Evolutionary conservation across 2,113 vertebrate species (phyloP).

Genomic region (Lagenorhynchus albirostris): DNA sequence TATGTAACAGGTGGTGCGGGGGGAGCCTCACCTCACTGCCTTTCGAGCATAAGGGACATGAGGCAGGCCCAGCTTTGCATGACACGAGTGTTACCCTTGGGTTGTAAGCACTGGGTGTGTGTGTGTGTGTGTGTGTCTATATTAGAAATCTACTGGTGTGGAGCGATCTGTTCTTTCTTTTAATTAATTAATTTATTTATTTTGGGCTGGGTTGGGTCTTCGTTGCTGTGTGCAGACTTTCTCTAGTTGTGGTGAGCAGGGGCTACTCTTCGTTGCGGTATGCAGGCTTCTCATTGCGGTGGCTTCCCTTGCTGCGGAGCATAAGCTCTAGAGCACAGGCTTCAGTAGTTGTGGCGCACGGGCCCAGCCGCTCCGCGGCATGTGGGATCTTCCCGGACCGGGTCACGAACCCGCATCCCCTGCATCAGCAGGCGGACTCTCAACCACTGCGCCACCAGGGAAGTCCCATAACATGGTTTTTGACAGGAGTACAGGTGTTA

Average conservation of each 20-base stretch:
- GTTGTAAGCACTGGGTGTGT: neutral
- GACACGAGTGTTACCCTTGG: neutral
- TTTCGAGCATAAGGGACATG: neutral
- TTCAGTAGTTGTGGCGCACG: no score
- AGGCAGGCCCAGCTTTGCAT: neutral
- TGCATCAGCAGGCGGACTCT: no score
- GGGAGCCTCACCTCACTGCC: neutral
- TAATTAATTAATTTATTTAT: neutral
- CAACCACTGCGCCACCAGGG: no score
- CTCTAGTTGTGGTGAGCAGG: no score
- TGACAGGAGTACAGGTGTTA: neutral
- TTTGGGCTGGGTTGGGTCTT: neutral
- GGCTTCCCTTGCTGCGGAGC: no score
- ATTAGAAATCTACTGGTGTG: neutral
- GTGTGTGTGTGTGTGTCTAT: no score
- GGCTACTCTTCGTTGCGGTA: no score
- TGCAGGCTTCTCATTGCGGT: no score
- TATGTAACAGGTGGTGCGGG: neutral
- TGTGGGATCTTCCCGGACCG: no score
- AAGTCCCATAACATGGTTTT: neutral
- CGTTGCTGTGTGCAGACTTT: no score
- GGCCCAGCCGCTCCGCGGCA: accelerated
- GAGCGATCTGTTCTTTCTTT: neutral
- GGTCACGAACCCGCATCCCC: no score
- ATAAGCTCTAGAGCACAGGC: no score